Base-by-base conservation (phyloP, 2,888 invertebrate species). In the Xylota sylvarum region DNA sequence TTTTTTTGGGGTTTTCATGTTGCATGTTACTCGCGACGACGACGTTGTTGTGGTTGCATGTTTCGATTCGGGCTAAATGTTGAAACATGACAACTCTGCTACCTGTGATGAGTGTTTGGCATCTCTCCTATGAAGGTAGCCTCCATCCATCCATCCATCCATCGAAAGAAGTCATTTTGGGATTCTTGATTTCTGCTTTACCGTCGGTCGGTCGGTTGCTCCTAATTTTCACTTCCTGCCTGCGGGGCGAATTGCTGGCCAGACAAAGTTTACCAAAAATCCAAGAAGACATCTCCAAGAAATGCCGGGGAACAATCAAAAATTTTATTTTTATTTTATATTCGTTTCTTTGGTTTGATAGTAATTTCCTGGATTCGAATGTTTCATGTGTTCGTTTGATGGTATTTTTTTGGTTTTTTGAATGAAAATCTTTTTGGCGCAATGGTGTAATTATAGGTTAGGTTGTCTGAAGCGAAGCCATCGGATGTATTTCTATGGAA, bases 141-240 rank as follows among this genome's bases (percentile, higher is more conserved):
- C 32, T 43, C 30, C 58, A 43, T 65, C 37, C 12, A 58, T n/a
- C n/a, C n/a, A n/a, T n/a, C n/a, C n/a, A n/a, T n/a, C n/a, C 67
- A 76, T 56, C 32, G 69, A 84, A 79, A 84, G 79, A 84, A 79
- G 79, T 79, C 69, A 74, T 69, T 84, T 80, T 69, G 35, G 64
- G 48, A 37, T 69, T 73, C 78, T 62, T 52, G 65, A 77, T 67
- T 55, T 79, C 14, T 35, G 37, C 23, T 9, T 4, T 35, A 2
- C 32, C 46, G 35, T 46, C 62, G 19, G 58, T 52, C 58, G 56
- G 37, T 60, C 10, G 37, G 43, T 60, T 19, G 72, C 58, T 84
- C 46, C 81, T 85, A 85, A 85, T 85, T 85, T 85, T 72, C 85
- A 85, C 85, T 85, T 85, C 85, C 85, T 85, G 85, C 81, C 85